phyloP scores from a whole-genome alignment of 2,888 invertebrate genomes.

The Nephrotoma flavescens region DNA sequence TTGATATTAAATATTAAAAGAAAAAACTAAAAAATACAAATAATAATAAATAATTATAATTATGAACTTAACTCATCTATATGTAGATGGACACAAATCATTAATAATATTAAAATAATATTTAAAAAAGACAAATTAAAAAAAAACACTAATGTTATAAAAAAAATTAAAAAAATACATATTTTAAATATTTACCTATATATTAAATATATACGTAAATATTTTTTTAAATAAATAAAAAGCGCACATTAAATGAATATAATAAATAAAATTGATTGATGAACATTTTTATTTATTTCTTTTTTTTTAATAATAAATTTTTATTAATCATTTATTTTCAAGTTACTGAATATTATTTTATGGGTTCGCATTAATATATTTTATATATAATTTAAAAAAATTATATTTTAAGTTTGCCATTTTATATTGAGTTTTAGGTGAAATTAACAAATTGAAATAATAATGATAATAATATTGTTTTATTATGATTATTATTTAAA shows the following conservation, averaged over 20 bases:
- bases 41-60: conserved; percentile 8
- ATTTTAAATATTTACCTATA: conserved; percentile 17
- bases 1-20: conserved; percentile 6
- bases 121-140: not conserved
- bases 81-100: conserved; percentile 18
- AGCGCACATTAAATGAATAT: conserved; percentile 1
- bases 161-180: not conserved
- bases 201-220: conserved; percentile 20
- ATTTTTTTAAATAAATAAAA: conserved; percentile 9
- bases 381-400: not conserved
- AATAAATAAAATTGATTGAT: not conserved
- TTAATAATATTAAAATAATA: conserved; percentile 3
- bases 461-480: conserved; percentile 7
- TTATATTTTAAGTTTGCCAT: not conserved
- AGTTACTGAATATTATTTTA: not conserved
- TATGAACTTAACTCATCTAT: conserved; percentile 19
- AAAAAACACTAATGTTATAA: not conserved
- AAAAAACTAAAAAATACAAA: conserved; percentile 4
- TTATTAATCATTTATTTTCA: not conserved
- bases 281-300: not conserved
- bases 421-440: conserved; percentile 1
- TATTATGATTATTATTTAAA: conserved; percentile 4
- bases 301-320: not conserved
- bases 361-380: not conserved
- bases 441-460: conserved; percentile 1